Percentiles rank a stretch among this genome's conserved stretches.
Evolutionary conservation across 2,888 invertebrate genomes (phyloP).

Genomic region (Gandaritis pyraliata): DNA sequence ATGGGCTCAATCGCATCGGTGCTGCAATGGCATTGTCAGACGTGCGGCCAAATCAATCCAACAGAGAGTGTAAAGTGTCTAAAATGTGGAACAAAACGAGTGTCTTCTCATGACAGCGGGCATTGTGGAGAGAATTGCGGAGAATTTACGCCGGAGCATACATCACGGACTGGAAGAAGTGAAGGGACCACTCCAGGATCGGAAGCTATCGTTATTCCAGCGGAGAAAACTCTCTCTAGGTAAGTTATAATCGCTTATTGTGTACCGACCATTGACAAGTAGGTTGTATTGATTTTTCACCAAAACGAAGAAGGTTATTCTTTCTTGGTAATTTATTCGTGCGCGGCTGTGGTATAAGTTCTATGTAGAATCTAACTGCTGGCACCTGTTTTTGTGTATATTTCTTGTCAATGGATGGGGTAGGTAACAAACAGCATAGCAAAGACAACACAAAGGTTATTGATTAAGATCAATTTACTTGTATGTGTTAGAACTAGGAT

Average conservation of each 20-base stretch:
- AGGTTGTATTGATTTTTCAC: slow-evolving; percentile 77
- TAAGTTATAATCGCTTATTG: slow-evolving; percentile 59
- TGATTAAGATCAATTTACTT: slow-evolving; percentile 10
- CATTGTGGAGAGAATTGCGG: slow-evolving; percentile 68
- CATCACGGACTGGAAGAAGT: slow-evolving; percentile 73
- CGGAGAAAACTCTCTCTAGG: slow-evolving; percentile 75
- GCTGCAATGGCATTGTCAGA: slow-evolving; percentile 96
- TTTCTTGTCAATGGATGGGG: slow-evolving; percentile 48
- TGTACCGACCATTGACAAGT: slow-evolving; percentile 65
- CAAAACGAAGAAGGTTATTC: slow-evolving; percentile 76
- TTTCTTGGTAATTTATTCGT: slow-evolving; percentile 70
- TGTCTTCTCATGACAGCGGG: slow-evolving; percentile 84
- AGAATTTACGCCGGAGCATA: slow-evolving; percentile 76
- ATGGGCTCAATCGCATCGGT: slow-evolving; percentile 98
- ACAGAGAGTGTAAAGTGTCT: slow-evolving; percentile 93
- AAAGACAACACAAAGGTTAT: neutral
- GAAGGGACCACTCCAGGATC: slow-evolving; percentile 77
- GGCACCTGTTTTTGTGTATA: slow-evolving; percentile 54
- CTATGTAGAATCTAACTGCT: slow-evolving; percentile 67
- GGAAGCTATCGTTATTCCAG: slow-evolving; percentile 73
- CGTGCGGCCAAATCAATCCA: slow-evolving; percentile 94
- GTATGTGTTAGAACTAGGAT: too few relatives aligned
- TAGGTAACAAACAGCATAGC: slow-evolving; percentile 18
- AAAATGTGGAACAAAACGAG: slow-evolving; percentile 90
- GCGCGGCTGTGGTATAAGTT: slow-evolving; percentile 61